A percentile compares a stretch with the other conserved stretches of the same genome.
phyloP scores from a whole-genome alignment of 2,113 vertebrate genomes.

The Falcunculus frontatus region DNA sequence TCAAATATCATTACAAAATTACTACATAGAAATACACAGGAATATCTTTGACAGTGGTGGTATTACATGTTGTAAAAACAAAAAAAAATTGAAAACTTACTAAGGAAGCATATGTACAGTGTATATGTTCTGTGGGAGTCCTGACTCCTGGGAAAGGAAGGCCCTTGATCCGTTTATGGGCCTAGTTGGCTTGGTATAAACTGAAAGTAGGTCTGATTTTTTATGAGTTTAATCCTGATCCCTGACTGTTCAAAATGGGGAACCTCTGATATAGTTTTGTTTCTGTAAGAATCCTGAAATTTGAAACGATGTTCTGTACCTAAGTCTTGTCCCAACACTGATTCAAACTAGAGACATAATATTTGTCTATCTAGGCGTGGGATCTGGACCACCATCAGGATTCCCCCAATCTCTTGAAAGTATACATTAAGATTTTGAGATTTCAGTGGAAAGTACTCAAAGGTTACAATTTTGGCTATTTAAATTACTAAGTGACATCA shows the following conservation, averaged over 20 bases:
- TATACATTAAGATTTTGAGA: background rate
- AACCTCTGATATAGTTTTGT: background rate
- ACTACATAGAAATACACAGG: background rate
- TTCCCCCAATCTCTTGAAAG: background rate
- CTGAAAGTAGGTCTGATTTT: background rate
- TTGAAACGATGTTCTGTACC: fast-evolving
- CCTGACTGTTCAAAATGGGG: background rate
- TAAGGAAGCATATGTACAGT: background rate
- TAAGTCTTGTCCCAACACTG: background rate
- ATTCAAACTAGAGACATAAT: background rate
- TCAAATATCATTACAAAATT: background rate
- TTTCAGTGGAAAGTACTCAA: background rate
- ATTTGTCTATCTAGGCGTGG: background rate
- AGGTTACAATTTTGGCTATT: fast-evolving
- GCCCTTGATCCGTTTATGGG: background rate
- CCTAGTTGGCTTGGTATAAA: background rate
- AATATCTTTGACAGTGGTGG: background rate
- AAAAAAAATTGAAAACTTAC: background rate
- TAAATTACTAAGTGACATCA: background rate
- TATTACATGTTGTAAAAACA: background rate
- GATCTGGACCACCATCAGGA: background rate
- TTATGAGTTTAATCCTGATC: background rate
- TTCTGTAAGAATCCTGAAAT: background rate
- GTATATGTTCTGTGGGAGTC: background rate
- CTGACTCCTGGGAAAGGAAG: background rate